Evolutionary conservation across 2,797 vertebrate genomes (phyloP).

Genomic region (Rhadinocentrus ornatus): DNA sequence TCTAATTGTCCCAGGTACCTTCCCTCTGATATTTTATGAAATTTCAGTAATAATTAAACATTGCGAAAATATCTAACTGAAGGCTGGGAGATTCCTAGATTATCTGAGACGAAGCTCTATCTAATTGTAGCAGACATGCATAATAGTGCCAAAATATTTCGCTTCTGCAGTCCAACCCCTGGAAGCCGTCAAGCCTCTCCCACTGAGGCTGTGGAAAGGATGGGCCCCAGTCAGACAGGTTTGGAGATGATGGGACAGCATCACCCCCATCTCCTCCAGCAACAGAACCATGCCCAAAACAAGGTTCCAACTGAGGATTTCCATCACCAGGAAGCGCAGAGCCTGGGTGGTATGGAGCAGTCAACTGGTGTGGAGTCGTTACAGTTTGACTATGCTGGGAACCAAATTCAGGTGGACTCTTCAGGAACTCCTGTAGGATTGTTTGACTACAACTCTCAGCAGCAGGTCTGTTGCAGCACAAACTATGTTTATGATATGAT

Average conservation of each 20-base stretch:
- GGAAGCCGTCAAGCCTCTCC: slow-evolving; percentile 97
- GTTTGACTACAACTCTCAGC: slow-evolving; percentile 97
- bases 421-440: slow-evolving; percentile 93
- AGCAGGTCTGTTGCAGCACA: slow-evolving; percentile 77
- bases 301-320: slow-evolving; percentile 93
- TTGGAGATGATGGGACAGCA: slow-evolving; percentile 92
- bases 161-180: slow-evolving; percentile 87
- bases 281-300: slow-evolving; percentile 86
- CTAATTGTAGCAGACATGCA: not conserved
- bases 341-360: slow-evolving; percentile 96
- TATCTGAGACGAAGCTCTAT: not conserved
- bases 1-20: not conserved
- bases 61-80: not conserved
- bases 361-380: slow-evolving; percentile 94
- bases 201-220: slow-evolving; percentile 94
- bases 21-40: not conserved
- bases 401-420: slow-evolving; percentile 97
- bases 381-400: slow-evolving; percentile 97
- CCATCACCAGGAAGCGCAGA: slow-evolving; percentile 92
- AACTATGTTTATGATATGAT: not conserved
- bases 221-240: slow-evolving; percentile 88
- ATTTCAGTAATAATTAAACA: not conserved
- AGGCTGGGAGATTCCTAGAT: not conserved
- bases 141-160: not conserved
- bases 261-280: slow-evolving; percentile 75